phyloP scores from a whole-genome alignment of 2,888 invertebrate species.

The Isoperla grammatica region DNA sequence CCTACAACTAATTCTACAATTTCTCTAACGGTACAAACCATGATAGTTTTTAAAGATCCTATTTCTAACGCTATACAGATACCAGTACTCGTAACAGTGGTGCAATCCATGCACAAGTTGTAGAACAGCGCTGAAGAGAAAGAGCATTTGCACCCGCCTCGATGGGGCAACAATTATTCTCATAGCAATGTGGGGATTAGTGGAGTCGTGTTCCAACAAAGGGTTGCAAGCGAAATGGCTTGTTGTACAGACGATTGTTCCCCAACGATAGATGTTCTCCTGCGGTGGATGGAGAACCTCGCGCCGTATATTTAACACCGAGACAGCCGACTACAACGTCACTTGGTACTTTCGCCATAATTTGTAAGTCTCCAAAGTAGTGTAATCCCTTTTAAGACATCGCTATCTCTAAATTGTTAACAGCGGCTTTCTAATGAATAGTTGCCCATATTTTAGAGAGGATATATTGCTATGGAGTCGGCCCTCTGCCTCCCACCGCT shows the following conservation, averaged over 20 bases:
- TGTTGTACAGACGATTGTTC: conserved; percentile 11
- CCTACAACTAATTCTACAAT: too few species aligned
- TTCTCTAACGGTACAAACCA: too few species aligned
- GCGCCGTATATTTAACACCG: background rate
- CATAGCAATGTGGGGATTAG: conserved; percentile 4
- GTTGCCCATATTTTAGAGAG: conserved; percentile 30
- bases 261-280: conserved; percentile 5
- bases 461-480: conserved; percentile 23
- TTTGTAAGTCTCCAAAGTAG: conserved; percentile 31
- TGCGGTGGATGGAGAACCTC: background rate
- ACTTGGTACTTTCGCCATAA: conserved; percentile 27
- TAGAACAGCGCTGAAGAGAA: too few species aligned
- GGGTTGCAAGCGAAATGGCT: conserved; percentile 5
- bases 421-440: conserved; percentile 31
- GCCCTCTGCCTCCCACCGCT: conserved; percentile 13
- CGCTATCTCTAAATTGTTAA: conserved; percentile 31
- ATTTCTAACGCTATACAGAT: too few species aligned
- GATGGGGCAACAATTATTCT: conserved; percentile 9
- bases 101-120: too few species aligned
- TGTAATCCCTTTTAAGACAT: conserved; percentile 31
- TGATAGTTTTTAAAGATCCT: too few species aligned
- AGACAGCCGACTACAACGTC: conserved; percentile 15
- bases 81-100: too few species aligned
- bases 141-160: background rate
- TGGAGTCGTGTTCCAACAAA: conserved; percentile 4